Base-by-base conservation (phyloP, 2,113 vertebrate species). In the Lampris megalopsis region DNA sequence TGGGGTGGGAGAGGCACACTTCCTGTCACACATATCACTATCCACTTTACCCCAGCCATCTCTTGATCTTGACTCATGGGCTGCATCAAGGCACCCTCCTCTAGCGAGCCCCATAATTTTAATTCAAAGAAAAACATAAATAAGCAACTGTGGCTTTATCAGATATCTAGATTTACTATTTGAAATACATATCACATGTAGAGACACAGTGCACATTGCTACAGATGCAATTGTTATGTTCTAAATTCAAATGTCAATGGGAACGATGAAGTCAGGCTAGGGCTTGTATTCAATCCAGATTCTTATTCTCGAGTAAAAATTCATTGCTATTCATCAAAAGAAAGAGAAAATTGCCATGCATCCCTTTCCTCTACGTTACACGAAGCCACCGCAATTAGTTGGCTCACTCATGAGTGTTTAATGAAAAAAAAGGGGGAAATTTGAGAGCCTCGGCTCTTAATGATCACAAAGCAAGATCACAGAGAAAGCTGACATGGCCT, bases 401-500 rank as follows among this genome's bases (percentile, higher is more conserved):
- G 36, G 54, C 53, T 69, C 42, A 40, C n/a, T 47, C 3, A 40
- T 37, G 69, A 71, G 50, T 58, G 11, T 61, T 37, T 76, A 73
- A 87, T 81, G 65, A 75, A 35, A 24, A 68, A 48, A 35, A n/a
- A 24, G 5, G 41, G 11, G 24, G 24, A 75, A 68, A 85, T 80
- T 24, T 13, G 65, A 73, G 69, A 56, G 65, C 13, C 35, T 73
- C 50, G 35, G 71, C 63, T 77, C 68, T 79, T 68, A 77, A 63
- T 75, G 68, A 77, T 74, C 84, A 79, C 13, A 67, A 48, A 71
- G 52, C 71, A 81, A 77, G 59, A 82, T 70, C 73, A 50, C 42
- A 61, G 57, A 72, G 66, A 85, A 65, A 79, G 82, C 74, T 56
- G 73, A 86, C 76, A 77, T 91, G 91, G 77, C 88, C 93, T 91